A percentile compares a stretch with the other conserved stretches of the same genome.
Conservation (phyloP, 1,140 invertebrate species). For the Panagrolaimus sp. region DNA sequence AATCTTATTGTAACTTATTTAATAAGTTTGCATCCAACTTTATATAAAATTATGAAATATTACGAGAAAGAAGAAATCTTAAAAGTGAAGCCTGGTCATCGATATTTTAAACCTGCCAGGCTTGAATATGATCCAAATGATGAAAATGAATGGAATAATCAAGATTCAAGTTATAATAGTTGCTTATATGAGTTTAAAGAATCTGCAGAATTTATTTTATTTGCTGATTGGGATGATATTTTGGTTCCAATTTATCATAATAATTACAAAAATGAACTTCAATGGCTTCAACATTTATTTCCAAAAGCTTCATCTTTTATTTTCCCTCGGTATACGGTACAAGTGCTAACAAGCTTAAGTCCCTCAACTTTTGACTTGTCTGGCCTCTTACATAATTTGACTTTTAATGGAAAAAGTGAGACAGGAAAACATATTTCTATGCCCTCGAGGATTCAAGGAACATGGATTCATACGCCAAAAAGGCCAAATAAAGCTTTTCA, state of each 20-base stretch:
- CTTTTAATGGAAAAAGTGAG: no score
- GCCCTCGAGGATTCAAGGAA: no score
- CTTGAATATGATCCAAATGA: constrained; percentile 34
- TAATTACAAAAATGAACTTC: no score
- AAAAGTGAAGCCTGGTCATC: constrained; percentile 26
- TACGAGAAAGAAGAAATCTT: constrained; percentile 33
- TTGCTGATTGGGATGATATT: constrained; percentile 43
- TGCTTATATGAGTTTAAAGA: constrained; percentile 43
- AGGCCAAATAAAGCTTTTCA: no score
- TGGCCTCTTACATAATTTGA: no score
- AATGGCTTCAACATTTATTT: no score
- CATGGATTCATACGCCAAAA: no score
- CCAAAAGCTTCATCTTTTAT: no score
- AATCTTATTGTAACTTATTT: constrained; percentile 34
- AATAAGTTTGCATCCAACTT: constrained; percentile 20
- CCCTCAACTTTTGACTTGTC: no score
- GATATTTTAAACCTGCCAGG: constrained; percentile 27
- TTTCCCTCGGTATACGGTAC: no score
- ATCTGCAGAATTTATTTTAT: constrained; percentile 40
- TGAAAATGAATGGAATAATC: constrained; percentile 36
- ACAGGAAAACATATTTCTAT: no score
- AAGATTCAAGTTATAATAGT: constrained; percentile 28
- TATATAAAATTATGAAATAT: constrained; percentile 25
- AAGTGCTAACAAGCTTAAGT: no score
- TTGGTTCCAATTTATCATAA: background rate